Evolutionary conservation across 2,113 vertebrate species (phyloP).

Genomic region (Ophiodon elongatus): DNA sequence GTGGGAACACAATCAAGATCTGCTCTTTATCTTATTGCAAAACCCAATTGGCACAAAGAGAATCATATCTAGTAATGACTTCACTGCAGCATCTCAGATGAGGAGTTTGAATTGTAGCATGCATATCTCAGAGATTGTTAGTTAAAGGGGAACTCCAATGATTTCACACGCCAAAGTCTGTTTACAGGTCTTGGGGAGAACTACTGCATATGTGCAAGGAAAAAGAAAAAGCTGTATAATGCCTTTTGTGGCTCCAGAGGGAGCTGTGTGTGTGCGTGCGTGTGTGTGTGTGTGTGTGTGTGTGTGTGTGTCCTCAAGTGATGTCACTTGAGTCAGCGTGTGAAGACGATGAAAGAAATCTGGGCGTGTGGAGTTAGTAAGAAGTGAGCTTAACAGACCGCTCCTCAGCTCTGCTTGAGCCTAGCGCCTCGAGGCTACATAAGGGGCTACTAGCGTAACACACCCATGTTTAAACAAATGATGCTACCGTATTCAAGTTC

Average conservation of each 20-base stretch:
- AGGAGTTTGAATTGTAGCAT: slow-evolving; percentile 45
- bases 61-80: background rate
- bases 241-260: slow-evolving; percentile 11
- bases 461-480: slow-evolving; percentile 1
- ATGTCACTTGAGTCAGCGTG: slow-evolving; percentile 20
- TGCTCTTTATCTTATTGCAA: slow-evolving; percentile 13
- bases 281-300: no score
- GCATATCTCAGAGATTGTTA: slow-evolving; percentile 38
- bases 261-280: no score
- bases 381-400: background rate
- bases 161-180: slow-evolving; percentile 25
- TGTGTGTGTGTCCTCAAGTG: no score
- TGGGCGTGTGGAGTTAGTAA: background rate
- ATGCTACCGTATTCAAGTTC: slow-evolving; percentile 47
- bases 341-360: background rate
- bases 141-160: slow-evolving; percentile 55
- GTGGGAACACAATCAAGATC: background rate
- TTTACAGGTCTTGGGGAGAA: slow-evolving; percentile 22
- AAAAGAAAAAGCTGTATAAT: background rate
- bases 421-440: slow-evolving; percentile 20
- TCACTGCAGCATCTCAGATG: slow-evolving; percentile 23
- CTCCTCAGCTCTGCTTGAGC: slow-evolving; percentile 22
- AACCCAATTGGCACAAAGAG: background rate
- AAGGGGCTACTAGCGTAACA: slow-evolving; percentile 20
- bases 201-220: slow-evolving; percentile 39